Evolutionary conservation across 2,797 vertebrate species (phyloP).

Genomic region (Oophaga sylvatica): DNA sequence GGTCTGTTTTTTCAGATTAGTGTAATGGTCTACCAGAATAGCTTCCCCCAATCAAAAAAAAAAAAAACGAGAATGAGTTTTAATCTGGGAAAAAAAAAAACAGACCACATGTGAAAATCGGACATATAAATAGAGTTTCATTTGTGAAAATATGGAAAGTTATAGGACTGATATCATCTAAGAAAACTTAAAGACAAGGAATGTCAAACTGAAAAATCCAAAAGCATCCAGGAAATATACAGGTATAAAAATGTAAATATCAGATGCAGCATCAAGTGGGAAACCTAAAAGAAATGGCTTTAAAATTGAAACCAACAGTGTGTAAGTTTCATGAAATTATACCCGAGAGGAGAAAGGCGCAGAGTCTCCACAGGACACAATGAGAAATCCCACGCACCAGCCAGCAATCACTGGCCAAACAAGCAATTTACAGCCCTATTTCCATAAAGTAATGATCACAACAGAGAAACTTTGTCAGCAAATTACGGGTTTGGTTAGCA

Average conservation of each 20-base stretch:
- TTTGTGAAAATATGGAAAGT: no score
- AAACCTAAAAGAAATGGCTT: not conserved
- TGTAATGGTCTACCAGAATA: no score
- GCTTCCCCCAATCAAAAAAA: no score
- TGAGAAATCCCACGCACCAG: not conserved
- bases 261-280: not conserved
- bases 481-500: slow-evolving; percentile 53
- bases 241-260: not conserved
- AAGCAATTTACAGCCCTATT: slow-evolving; percentile 46
- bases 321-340: slow-evolving; percentile 50
- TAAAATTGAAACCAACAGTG: slow-evolving; percentile 42
- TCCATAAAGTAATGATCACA: slow-evolving; percentile 42
- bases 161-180: no score
- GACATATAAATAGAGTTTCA: no score
- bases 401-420: slow-evolving; percentile 7
- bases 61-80: no score
- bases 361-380: not conserved
- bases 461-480: slow-evolving; percentile 44
- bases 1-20: no score
- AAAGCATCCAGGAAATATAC: not conserved
- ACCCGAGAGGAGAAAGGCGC: slow-evolving; percentile 27
- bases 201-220: not conserved
- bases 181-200: not conserved
- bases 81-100: no score
- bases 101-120: no score